Percentiles rank a stretch among this genome's conserved stretches.
phyloP scores from a whole-genome alignment of 1,140 invertebrate species.

The Phymastichus coffea region DNA sequence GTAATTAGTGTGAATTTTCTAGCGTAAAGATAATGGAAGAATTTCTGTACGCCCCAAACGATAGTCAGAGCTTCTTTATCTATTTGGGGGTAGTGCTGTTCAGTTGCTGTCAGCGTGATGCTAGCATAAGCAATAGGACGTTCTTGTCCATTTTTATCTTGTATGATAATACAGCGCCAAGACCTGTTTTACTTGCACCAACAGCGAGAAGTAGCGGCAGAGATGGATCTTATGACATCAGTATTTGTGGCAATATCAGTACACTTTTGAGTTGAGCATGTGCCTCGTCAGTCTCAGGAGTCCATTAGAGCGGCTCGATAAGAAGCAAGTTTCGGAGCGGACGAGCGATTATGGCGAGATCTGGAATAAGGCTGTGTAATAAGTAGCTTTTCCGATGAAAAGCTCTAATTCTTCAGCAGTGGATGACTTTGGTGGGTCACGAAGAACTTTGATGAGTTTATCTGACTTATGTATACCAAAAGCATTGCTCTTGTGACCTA shows the following conservation, averaged over 20 bases:
- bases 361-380: slow-evolving; percentile 9
- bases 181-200: slow-evolving; percentile 50
- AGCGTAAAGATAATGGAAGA: slow-evolving; percentile 52
- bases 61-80: slow-evolving; percentile 57
- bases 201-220: slow-evolving; percentile 41
- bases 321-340: slow-evolving; percentile 11
- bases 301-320: slow-evolving; percentile 27
- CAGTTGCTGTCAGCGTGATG: slow-evolving; percentile 34
- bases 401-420: slow-evolving; percentile 16
- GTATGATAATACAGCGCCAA: slow-evolving; percentile 38
- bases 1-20: slow-evolving; percentile 51
- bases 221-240: slow-evolving; percentile 33
- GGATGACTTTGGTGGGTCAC: slow-evolving; percentile 8
- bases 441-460: too few relatives aligned
- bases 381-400: slow-evolving; percentile 21
- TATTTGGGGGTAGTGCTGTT: slow-evolving; percentile 53
- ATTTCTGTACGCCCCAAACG: slow-evolving; percentile 49
- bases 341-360: not conserved
- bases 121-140: not conserved
- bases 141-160: slow-evolving; percentile 35
- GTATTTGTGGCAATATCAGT: slow-evolving; percentile 26
- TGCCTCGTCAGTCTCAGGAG: slow-evolving; percentile 12
- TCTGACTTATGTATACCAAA: slow-evolving; percentile 1
- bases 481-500: slow-evolving; percentile 24
- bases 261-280: slow-evolving; percentile 26